phyloP scores from a whole-genome alignment of 1,140 invertebrate genomes.

The Lasaia peninsularis region DNA sequence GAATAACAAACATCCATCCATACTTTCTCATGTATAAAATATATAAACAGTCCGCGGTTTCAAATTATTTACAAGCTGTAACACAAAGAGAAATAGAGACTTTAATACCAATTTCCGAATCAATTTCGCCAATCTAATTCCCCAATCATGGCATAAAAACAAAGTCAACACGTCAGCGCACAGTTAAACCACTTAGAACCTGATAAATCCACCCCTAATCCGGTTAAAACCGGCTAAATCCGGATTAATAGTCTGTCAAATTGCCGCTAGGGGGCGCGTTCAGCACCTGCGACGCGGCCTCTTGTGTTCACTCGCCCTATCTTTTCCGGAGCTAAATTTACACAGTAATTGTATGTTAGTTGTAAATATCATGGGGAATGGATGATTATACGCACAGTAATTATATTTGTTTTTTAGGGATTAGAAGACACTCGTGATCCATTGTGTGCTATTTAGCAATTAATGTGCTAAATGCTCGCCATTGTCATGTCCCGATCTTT shows the following conservation, averaged over 20 bases:
- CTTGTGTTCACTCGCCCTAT: constrained; percentile 22
- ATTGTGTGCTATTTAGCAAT: no score
- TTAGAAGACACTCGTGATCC: neutral
- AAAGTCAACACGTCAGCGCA: constrained; percentile 34
- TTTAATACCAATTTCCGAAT: neutral
- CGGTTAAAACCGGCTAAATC: constrained; percentile 57
- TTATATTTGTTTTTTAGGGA: neutral
- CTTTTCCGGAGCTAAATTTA: constrained; percentile 19
- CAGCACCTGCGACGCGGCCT: constrained; percentile 42
- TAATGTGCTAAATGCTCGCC: no score
- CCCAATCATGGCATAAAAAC: constrained; percentile 1
- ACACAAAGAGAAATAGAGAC: no score
- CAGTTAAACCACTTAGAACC: constrained; percentile 49
- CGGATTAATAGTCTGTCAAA: constrained; percentile 74
- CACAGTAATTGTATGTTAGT: constrained; percentile 2
- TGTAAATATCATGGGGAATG: neutral
- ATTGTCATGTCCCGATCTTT: no score
- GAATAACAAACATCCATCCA: no score
- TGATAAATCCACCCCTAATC: constrained; percentile 51
- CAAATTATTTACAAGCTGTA: no score
- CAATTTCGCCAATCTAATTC: neutral
- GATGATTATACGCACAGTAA: neutral
- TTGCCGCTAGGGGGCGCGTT: constrained; percentile 51
- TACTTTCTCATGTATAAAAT: no score
- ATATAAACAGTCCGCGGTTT: no score